These are phyloP conservation scores for Telmatochromis sp. DNA, from an alignment of 2,113 vertebrate species.

Conservation along the genomic window DNA sequence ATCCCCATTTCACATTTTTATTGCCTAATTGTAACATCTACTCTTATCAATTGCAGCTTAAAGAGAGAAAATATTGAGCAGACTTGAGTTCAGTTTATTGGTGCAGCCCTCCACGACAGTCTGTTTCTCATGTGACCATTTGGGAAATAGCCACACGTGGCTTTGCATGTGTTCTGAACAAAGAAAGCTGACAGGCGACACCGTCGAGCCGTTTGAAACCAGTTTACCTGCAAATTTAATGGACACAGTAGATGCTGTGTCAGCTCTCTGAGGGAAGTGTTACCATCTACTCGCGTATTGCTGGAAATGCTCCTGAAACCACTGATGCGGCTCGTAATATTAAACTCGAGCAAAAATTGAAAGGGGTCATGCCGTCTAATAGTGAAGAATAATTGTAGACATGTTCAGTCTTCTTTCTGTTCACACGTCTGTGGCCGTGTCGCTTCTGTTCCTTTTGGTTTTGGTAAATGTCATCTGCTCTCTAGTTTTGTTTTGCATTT, in stretches of 20 bases:
- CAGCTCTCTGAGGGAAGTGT: not conserved
- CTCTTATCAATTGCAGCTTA: not conserved
- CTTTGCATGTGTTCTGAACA: not conserved
- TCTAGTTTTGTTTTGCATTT: not conserved
- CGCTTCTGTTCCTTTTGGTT: not conserved
- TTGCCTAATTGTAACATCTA: not conserved
- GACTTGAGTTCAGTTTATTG: not conserved
- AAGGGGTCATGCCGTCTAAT: not conserved
- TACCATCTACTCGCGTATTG: not conserved
- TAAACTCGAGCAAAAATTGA: not conserved
- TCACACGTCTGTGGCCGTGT: not conserved
- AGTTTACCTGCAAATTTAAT: not conserved
- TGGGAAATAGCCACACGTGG: not conserved
- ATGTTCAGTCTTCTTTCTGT: not conserved
- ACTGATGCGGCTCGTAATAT: not conserved
- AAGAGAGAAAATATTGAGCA: not conserved
- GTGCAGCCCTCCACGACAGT: not conserved
- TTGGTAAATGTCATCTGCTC: not conserved
- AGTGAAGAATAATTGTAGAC: not conserved
- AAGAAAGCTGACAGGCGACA: not conserved
- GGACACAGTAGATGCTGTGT: not conserved
- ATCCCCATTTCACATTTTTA: not conserved
- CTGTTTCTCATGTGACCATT: not conserved
- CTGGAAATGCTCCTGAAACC: not conserved
- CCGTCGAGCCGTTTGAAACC: not conserved